Conservation (phyloP, 2,797 vertebrate genomes). For the Artibeus jamaicensis region DNA sequence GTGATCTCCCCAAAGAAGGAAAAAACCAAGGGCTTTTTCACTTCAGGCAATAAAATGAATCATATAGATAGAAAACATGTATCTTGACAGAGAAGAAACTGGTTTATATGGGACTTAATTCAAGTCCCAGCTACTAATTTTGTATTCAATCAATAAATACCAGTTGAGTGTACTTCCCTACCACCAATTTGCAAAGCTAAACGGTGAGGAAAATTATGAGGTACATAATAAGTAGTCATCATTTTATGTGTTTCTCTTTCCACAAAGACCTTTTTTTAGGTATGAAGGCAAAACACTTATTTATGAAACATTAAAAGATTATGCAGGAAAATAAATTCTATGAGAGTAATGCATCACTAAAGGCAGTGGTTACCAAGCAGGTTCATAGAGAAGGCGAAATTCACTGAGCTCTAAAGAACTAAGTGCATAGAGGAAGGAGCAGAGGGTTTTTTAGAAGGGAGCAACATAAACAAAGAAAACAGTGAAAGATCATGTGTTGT, state of each 20-base stretch:
- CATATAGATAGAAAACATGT: background rate
- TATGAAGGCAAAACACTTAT: background rate
- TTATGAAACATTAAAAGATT: slow-evolving; percentile 4
- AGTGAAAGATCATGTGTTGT: background rate
- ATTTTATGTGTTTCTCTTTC: background rate
- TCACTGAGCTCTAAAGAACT: background rate
- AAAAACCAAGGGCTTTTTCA: background rate
- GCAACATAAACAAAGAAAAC: background rate
- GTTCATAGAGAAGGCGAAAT: background rate
- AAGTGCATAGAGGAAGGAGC: background rate
- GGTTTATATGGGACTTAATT: background rate
- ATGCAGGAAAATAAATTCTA: background rate
- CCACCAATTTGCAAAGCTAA: background rate
- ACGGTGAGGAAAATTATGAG: background rate
- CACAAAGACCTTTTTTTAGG: background rate
- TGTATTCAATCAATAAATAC: background rate
- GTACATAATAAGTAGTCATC: background rate
- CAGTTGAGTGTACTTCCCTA: background rate
- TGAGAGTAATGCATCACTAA: background rate
- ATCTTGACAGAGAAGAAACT: background rate
- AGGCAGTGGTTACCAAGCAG: background rate
- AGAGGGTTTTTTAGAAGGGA: background rate
- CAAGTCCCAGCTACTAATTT: background rate
- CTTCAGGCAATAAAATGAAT: background rate
- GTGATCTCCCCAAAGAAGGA: background rate